Conservation (phyloP, 2,797 vertebrate species). For the Simalia tracyae region DNA sequence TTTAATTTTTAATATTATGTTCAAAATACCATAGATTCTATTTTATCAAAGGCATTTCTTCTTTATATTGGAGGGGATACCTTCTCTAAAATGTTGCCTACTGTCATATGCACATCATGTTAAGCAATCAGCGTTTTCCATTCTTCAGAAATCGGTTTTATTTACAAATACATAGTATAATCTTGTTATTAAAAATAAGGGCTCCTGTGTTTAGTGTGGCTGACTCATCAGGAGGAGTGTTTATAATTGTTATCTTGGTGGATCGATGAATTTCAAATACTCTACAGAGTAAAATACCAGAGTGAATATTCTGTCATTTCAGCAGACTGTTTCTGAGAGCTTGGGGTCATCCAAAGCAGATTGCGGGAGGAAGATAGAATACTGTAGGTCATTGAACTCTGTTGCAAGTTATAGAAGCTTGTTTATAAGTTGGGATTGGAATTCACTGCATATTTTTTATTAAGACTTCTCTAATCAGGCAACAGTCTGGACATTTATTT, state of each 20-base stretch:
- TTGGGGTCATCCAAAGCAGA: background rate
- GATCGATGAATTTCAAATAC: background rate
- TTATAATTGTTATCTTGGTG: constrained; percentile 1
- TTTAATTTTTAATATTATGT: background rate
- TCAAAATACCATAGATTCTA: background rate
- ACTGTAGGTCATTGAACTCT: background rate
- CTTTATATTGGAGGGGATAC: background rate
- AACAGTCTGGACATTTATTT: constrained; percentile 49
- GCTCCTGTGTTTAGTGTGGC: background rate
- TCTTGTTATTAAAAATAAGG: background rate
- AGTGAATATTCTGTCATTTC: background rate
- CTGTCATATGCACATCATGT: background rate
- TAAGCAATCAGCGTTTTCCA: background rate
- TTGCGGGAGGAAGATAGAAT: background rate
- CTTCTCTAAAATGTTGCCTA: background rate
- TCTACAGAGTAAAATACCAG: background rate
- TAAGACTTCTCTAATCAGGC: constrained; percentile 20
- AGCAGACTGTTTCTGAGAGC: background rate
- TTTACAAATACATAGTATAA: background rate
- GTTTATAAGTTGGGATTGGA: background rate
- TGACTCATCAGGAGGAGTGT: background rate
- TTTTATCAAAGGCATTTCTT: background rate
- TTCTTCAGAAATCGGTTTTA: background rate
- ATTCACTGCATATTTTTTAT: background rate
- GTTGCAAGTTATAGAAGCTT: background rate